Evolutionary conservation across 2,113 vertebrate species (phyloP).

Genomic region (Pelvicachromis taeniatus): DNA sequence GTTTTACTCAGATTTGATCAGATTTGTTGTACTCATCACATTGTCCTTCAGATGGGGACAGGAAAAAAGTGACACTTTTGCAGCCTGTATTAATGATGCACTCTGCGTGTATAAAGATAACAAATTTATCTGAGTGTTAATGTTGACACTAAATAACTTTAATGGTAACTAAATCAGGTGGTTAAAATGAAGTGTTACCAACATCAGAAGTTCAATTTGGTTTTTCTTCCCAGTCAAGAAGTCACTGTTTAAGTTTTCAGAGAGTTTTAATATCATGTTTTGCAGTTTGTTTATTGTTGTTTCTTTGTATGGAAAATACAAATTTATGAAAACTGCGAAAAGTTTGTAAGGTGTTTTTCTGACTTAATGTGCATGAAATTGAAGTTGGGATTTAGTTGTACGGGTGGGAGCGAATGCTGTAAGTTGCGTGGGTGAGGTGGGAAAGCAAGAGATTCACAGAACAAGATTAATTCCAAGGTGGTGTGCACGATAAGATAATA

Average conservation of each 20-base stretch:
- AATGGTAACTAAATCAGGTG: conserved; percentile 5
- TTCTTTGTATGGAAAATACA: conserved; percentile 57
- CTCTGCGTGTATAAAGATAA: not conserved
- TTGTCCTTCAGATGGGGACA: not conserved
- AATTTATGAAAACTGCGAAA: conserved; percentile 6
- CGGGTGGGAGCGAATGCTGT: conserved; percentile 6
- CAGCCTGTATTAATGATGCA: not conserved
- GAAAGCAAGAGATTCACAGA: conserved; percentile 14
- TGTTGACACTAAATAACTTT: not conserved
- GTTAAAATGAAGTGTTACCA: not conserved
- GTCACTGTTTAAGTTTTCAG: not conserved
- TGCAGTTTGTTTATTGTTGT: conserved; percentile 8
- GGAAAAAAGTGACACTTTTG: not conserved
- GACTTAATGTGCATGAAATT: conserved; percentile 9
- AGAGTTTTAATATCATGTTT: conserved; percentile 34
- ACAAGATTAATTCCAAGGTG: not conserved
- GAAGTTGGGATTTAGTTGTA: not conserved
- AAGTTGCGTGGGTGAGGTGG: conserved; percentile 35
- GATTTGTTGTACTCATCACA: not conserved
- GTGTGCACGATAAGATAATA: not conserved
- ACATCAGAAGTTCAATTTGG: not conserved
- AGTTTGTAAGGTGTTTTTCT: conserved; percentile 17
- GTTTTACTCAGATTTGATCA: not conserved
- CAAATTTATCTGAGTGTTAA: not conserved
- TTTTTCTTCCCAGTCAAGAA: not conserved